These are phyloP conservation scores for Triplophysa rosa DNA, from an alignment of 2,113 vertebrate genomes.

Conservation along the genomic window DNA sequence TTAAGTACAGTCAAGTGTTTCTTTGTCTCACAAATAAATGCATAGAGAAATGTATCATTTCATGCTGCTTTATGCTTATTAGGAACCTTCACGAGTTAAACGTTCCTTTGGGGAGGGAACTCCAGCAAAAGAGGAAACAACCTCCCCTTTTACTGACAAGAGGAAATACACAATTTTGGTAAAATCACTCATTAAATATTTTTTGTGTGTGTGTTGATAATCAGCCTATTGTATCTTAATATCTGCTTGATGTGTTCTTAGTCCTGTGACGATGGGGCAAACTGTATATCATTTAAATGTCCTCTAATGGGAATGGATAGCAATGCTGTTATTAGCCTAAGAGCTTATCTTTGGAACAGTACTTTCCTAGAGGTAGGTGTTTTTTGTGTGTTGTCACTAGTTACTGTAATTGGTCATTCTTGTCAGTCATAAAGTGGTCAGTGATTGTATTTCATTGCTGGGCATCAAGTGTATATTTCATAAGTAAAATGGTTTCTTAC, in stretches of 20 bases:
- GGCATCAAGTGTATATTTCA: neutral
- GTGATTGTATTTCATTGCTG: neutral
- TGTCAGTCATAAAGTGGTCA: no score
- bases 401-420: no score
- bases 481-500: constrained; percentile 28
- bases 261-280: constrained; percentile 79
- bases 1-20: neutral
- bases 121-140: constrained; percentile 57
- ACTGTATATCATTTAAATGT: constrained; percentile 83
- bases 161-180: constrained; percentile 83
- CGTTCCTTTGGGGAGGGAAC: constrained; percentile 74
- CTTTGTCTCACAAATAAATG: neutral
- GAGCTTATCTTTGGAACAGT: constrained; percentile 86
- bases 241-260: constrained; percentile 60
- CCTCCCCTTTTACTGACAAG: constrained; percentile 73
- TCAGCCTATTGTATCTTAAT: neutral
- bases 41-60: neutral
- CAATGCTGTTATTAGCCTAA: constrained; percentile 80
- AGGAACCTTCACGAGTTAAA: constrained; percentile 79
- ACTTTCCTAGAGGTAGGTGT: constrained; percentile 86
- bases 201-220: neutral
- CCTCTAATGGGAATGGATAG: constrained; percentile 86
- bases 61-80: constrained; percentile 5
- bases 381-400: neutral
- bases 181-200: constrained; percentile 52